These are phyloP conservation scores for Baccha elongata DNA, from an alignment of 2,888 invertebrate genomes.

Conservation along the genomic window DNA sequence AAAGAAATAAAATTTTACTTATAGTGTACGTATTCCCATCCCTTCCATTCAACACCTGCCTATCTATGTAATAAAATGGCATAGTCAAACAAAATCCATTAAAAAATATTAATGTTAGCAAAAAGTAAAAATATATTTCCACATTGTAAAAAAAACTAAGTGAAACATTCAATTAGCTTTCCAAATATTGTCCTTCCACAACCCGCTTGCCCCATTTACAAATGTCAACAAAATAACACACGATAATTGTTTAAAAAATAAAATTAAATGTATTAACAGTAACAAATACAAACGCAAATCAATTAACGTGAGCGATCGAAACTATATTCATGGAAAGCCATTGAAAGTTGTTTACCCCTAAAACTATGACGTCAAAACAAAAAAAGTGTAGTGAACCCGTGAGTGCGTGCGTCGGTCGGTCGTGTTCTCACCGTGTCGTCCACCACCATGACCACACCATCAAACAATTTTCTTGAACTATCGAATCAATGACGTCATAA, in stretches of 20 bases:
- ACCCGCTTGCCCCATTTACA: not conserved
- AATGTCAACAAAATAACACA: slow-evolving; percentile 1
- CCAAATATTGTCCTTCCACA: not conserved
- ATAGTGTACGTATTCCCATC: too few relatives aligned
- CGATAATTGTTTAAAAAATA: slow-evolving; percentile 35
- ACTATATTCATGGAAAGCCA: slow-evolving; percentile 11
- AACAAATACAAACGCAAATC: slow-evolving; percentile 39
- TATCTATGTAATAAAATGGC: too few relatives aligned
- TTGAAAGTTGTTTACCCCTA: slow-evolving; percentile 57
- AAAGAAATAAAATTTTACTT: too few relatives aligned
- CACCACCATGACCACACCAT: slow-evolving; percentile 14
- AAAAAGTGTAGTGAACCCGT: slow-evolving; percentile 35
- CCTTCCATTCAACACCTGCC: too few relatives aligned
- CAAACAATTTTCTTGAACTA: not conserved
- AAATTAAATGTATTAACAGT: slow-evolving; percentile 1
- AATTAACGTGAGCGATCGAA: slow-evolving; percentile 3
- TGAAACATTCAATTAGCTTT: too few relatives aligned
- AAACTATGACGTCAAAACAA: slow-evolving; percentile 50
- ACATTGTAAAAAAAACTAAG: too few relatives aligned
- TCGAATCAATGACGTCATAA: not conserved
- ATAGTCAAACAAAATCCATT: too few relatives aligned
- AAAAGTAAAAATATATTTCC: too few relatives aligned
- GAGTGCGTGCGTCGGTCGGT: too few relatives aligned
- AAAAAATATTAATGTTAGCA: too few relatives aligned
- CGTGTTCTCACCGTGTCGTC: too few relatives aligned